Percentiles rank a stretch among this genome's conserved stretches.
Conservation (phyloP, 2,797 vertebrate species). For the Phyllotis vaccarum region DNA sequence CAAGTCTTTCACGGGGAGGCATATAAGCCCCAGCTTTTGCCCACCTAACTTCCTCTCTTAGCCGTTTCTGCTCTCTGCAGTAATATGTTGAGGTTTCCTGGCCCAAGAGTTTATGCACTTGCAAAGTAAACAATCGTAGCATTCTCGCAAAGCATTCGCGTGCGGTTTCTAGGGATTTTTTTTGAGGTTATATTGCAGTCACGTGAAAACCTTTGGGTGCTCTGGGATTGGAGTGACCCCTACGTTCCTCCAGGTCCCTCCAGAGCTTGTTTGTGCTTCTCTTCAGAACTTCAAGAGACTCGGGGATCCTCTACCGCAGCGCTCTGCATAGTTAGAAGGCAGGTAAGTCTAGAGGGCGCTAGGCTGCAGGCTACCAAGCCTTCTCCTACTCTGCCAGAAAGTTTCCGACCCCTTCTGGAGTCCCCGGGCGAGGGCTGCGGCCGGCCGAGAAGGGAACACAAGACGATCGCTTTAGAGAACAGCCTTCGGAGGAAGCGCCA, state of each 20-base stretch:
- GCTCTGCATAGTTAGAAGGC: neutral
- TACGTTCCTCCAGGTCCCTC: neutral
- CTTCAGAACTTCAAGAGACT: neutral
- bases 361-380: neutral
- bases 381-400: neutral
- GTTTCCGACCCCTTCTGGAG: neutral
- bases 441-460: neutral
- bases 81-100: neutral
- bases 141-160: neutral
- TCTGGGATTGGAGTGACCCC: neutral
- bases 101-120: neutral
- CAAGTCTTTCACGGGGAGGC: rapidly evolving
- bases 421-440: neutral
- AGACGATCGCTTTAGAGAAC: neutral
- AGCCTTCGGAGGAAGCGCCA: neutral
- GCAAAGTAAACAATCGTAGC: neutral
- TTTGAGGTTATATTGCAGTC: neutral
- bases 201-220: neutral
- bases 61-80: neutral
- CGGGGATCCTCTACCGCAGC: neutral
- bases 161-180: neutral
- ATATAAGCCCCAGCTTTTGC: neutral
- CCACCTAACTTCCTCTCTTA: neutral
- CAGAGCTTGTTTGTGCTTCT: neutral
- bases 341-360: neutral